Evolutionary conservation across 2,797 vertebrate genomes (phyloP).

Genomic region (Onychomys torridus): DNA sequence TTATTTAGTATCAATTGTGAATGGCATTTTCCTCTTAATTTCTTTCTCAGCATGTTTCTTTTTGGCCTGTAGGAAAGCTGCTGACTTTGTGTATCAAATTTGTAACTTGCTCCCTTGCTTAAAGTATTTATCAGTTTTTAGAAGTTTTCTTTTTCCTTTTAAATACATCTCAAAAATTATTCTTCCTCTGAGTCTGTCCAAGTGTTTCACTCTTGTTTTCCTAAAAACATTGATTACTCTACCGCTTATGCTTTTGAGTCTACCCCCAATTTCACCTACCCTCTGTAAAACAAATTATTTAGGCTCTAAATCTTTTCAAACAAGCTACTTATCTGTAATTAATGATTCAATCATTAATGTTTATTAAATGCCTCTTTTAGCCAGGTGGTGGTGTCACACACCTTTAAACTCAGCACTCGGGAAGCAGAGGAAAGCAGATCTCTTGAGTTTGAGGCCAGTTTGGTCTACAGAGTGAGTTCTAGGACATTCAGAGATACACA

Average conservation of each 20-base stretch:
- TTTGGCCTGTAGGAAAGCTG: not conserved
- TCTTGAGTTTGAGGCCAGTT: too few relatives aligned
- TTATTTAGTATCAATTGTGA: not conserved
- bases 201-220: not conserved
- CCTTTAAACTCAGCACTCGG: too few relatives aligned
- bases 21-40: not conserved
- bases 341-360: not conserved
- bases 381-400: too few relatives aligned
- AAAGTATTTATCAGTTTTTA: not conserved
- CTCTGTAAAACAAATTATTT: not conserved
- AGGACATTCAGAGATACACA: too few relatives aligned
- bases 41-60: not conserved
- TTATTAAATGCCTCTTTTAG: not conserved
- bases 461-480: too few relatives aligned
- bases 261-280: not conserved
- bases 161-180: conserved; percentile 13
- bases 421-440: too few relatives aligned
- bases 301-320: not conserved
- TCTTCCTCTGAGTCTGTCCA: not conserved
- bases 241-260: not conserved
- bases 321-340: not conserved
- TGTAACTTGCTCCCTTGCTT: not conserved
- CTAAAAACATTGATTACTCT: not conserved
- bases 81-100: not conserved
- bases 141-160: not conserved